Conservation (phyloP, 2,797 vertebrate species). For the Antrozous pallidus region DNA sequence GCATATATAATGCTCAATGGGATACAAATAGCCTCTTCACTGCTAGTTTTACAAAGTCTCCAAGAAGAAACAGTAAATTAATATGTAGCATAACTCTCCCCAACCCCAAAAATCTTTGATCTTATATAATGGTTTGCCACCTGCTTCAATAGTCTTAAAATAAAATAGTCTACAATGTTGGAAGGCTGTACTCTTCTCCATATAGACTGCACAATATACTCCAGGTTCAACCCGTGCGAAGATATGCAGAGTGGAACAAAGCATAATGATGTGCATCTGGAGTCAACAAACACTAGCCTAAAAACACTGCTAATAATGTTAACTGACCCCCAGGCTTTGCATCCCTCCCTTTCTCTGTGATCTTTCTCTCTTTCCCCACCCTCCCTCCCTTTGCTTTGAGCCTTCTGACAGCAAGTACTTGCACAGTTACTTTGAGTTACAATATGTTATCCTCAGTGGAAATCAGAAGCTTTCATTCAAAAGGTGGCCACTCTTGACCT, state of each 20-base stretch:
- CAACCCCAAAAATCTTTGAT: neutral
- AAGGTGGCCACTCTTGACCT: constrained; percentile 87
- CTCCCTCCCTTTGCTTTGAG: constrained; percentile 75
- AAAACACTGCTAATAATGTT: constrained; percentile 58
- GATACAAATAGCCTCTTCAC: neutral
- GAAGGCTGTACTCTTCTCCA: constrained; percentile 33
- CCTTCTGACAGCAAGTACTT: constrained; percentile 80
- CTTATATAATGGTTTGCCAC: neutral
- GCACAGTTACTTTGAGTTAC: constrained; percentile 83
- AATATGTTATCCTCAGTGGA: constrained; percentile 81
- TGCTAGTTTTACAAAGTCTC: neutral
- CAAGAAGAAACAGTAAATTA: neutral
- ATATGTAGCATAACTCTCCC: neutral
- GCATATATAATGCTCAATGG: neutral
- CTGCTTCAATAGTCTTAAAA: neutral
- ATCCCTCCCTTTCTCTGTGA: constrained; percentile 78
- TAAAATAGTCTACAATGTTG: neutral
- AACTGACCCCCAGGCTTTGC: constrained; percentile 58
- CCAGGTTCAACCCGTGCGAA: neutral
- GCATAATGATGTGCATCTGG: constrained; percentile 71
- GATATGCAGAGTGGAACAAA: constrained; percentile 38
- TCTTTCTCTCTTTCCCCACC: constrained; percentile 69
- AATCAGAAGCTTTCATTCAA: constrained; percentile 84
- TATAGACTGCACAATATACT: neutral
- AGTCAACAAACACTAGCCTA: constrained; percentile 78